Percentiles rank a stretch among this genome's conserved stretches.
These are phyloP conservation scores for Carterocephalus palaemon DNA, from an alignment of 2,888 invertebrate genomes.

Conservation along the genomic window DNA sequence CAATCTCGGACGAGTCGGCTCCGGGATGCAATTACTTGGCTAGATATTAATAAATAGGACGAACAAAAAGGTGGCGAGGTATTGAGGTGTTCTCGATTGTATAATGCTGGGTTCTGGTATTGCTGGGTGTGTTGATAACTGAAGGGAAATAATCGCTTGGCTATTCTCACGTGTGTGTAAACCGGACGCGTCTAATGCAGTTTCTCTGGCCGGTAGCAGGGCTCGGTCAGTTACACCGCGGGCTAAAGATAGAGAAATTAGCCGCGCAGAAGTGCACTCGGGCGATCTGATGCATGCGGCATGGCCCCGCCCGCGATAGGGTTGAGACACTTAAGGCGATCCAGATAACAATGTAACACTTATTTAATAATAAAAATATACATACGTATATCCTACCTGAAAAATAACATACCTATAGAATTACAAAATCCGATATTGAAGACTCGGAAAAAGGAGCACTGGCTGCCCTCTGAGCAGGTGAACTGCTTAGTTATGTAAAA, in stretches of 20 bases:
- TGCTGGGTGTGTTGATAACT: constrained; percentile 27
- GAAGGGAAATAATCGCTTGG: constrained; percentile 39
- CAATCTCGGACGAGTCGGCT: constrained; percentile 31
- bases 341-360: too few species aligned
- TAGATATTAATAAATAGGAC: constrained; percentile 22
- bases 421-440: too few species aligned
- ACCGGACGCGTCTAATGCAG: constrained; percentile 75
- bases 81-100: constrained; percentile 12
- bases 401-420: too few species aligned
- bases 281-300: constrained; percentile 24
- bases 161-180: constrained; percentile 54
- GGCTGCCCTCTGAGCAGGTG: too few species aligned
- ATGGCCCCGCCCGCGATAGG: constrained; percentile 1
- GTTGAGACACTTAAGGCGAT: too few species aligned
- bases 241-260: constrained; percentile 79
- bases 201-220: constrained; percentile 66
- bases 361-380: too few species aligned
- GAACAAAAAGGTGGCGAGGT: constrained; percentile 23
- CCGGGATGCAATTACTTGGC: constrained; percentile 16
- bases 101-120: constrained; percentile 9
- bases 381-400: too few species aligned
- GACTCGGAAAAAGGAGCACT: too few species aligned
- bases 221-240: constrained; percentile 69
- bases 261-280: constrained; percentile 64
- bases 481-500: too few species aligned